Percentiles rank a stretch among this genome's conserved stretches.
These are phyloP conservation scores for Aleiodes sp. DNA, from an alignment of 1,140 invertebrate genomes.

Conservation along the genomic window DNA sequence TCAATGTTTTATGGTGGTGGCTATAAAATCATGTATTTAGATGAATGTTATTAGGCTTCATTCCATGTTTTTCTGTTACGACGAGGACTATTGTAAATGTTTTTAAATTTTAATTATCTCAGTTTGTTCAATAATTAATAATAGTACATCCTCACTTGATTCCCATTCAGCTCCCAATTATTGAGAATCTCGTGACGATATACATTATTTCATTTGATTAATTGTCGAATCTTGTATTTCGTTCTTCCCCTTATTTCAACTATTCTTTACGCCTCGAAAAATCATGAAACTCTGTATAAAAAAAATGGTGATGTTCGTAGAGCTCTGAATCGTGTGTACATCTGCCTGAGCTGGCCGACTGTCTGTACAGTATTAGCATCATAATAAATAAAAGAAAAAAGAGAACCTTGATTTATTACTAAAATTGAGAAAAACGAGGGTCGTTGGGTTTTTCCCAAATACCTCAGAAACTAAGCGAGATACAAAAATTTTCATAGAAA, in stretches of 20 bases:
- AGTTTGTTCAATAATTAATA: slow-evolving; percentile 5
- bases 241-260: slow-evolving; percentile 1
- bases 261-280: slow-evolving; percentile 14
- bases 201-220: slow-evolving; percentile 37
- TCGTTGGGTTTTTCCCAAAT: too few relatives aligned
- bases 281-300: slow-evolving; percentile 34
- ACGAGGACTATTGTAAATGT: slow-evolving; percentile 51
- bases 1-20: slow-evolving; percentile 52
- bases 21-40: slow-evolving; percentile 47
- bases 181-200: slow-evolving; percentile 50
- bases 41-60: slow-evolving; percentile 54
- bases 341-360: slow-evolving; percentile 48
- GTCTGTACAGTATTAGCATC: slow-evolving; percentile 62
- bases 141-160: slow-evolving; percentile 52
- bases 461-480: too few relatives aligned
- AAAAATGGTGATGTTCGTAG: slow-evolving; percentile 25
- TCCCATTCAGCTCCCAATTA: slow-evolving; percentile 50
- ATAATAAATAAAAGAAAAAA: slow-evolving; percentile 49
- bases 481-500: too few relatives aligned
- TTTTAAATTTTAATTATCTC: not conserved
- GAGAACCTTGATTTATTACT: slow-evolving; percentile 2
- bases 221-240: not conserved
- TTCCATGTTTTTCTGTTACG: slow-evolving; percentile 58
- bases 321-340: slow-evolving; percentile 48
- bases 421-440: too few relatives aligned